These are phyloP conservation scores for Nemopilema nomurai DNA, from an alignment of 30 jellyfish, hydroid and myxozoan species.

Conservation along the genomic window DNA sequence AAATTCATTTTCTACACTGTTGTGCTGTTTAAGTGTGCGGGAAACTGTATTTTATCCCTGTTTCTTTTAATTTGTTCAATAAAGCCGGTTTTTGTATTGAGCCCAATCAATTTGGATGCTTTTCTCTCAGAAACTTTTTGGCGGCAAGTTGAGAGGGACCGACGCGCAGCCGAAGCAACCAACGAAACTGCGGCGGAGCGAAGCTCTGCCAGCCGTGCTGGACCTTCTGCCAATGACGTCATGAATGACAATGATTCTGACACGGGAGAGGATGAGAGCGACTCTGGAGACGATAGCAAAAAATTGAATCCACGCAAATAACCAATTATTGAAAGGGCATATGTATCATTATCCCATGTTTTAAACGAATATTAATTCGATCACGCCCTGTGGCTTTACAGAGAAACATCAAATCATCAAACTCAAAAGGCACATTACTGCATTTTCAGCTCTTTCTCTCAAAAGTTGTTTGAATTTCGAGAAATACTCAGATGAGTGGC, in stretches of 20 bases:
- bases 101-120: neutral
- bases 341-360: no score
- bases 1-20: neutral
- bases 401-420: no score
- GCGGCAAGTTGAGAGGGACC: conserved; percentile 75
- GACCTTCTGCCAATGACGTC: neutral
- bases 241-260: conserved; percentile 9
- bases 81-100: neutral
- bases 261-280: conserved; percentile 11
- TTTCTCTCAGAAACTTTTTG: conserved; percentile 55
- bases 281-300: neutral
- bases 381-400: no score
- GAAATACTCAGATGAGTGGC: no score
- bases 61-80: no score
- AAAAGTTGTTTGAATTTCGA: no score
- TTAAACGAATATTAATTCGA: no score
- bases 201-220: neutral
- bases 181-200: neutral
- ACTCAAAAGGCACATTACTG: no score
- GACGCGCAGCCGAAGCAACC: conserved; percentile 19
- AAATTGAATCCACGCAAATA: no score
- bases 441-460: no score
- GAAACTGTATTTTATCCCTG: no score
- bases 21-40: neutral
- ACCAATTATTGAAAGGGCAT: no score